A percentile compares a stretch with the other conserved stretches of the same genome.
phyloP scores from a whole-genome alignment of 2,797 vertebrate genomes.

The Cichlasoma orientale region DNA sequence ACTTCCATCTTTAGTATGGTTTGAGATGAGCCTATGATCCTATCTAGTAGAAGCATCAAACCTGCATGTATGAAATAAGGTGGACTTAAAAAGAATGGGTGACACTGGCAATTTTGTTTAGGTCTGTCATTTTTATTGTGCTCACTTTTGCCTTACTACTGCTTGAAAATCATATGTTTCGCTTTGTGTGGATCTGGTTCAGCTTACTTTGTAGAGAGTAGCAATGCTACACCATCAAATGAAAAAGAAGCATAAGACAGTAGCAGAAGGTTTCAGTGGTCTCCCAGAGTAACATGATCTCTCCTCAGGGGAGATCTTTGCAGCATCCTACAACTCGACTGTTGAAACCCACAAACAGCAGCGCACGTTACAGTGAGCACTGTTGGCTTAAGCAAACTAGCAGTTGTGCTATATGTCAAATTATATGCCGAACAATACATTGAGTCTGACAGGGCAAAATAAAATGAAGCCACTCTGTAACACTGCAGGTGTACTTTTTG shows the following conservation, averaged over 20 bases:
- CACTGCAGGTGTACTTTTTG: not conserved
- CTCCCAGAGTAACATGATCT: slow-evolving; percentile 40
- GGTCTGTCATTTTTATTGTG: not conserved
- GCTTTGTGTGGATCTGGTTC: not conserved
- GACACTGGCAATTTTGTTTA: slow-evolving; percentile 2
- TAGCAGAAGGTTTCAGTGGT: slow-evolving; percentile 24
- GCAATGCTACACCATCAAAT: slow-evolving; percentile 22
- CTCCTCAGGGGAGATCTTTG: slow-evolving; percentile 25
- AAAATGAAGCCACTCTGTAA: slow-evolving; percentile 30
- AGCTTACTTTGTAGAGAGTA: slow-evolving; percentile 4
- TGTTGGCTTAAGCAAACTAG: slow-evolving; percentile 45
- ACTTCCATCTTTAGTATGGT: not conserved
- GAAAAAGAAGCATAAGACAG: slow-evolving; percentile 40
- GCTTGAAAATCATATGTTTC: slow-evolving; percentile 19
- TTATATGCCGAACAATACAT: slow-evolving; percentile 18
- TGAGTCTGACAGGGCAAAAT: slow-evolving; percentile 38
- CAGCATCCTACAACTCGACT: slow-evolving; percentile 37
- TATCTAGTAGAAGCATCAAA: not conserved
- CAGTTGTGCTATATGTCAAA: slow-evolving; percentile 45
- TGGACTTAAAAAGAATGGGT: not conserved
- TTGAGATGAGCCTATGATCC: slow-evolving; percentile 10
- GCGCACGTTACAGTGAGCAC: slow-evolving; percentile 58
- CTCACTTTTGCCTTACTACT: not conserved
- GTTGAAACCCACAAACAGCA: slow-evolving; percentile 62
- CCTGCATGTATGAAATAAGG: not conserved